These are phyloP conservation scores for Heterohyrax brucei DNA, from an alignment of 2,797 vertebrate species.

Conservation along the genomic window DNA sequence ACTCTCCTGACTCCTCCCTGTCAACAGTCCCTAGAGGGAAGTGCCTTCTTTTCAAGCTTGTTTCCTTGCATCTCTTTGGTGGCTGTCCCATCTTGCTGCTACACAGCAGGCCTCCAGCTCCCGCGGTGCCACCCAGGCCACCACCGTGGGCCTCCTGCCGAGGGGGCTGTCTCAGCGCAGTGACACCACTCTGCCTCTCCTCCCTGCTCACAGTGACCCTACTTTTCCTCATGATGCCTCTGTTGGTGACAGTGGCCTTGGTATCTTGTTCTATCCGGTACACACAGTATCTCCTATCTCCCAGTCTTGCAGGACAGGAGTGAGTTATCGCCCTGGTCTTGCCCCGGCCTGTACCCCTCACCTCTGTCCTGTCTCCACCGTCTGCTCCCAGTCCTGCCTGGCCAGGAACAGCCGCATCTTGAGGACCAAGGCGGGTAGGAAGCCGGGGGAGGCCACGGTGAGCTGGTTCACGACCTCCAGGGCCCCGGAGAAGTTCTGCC, in stretches of 20 bases:
- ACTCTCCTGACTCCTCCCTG: background rate
- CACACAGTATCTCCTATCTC: background rate
- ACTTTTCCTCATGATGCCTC: background rate
- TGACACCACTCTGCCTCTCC: background rate
- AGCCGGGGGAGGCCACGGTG: constrained; percentile 85
- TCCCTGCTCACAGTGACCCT: background rate
- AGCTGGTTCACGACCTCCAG: constrained; percentile 90
- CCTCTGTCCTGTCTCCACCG: constrained; percentile 89
- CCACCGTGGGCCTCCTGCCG: background rate
- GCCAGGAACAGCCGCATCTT: constrained; percentile 92
- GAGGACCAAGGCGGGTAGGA: constrained; percentile 89
- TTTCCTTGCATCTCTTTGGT: background rate
- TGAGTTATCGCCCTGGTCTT: background rate
- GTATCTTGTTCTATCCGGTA: background rate
- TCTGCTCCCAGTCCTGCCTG: constrained; percentile 91
- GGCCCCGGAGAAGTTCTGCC: constrained; percentile 90
- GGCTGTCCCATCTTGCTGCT: background rate
- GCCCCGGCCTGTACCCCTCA: constrained; percentile 48
- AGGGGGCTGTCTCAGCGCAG: background rate
- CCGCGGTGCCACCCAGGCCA: background rate
- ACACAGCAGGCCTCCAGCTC: background rate
- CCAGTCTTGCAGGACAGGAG: background rate
- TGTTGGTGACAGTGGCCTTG: background rate
- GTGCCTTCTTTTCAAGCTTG: background rate
- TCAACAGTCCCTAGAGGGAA: background rate